Evolutionary conservation across 2,797 vertebrate species (phyloP), one percentile per base, ranked within the genome.

Genomic region (Lagothrix lagotricha): DNA sequence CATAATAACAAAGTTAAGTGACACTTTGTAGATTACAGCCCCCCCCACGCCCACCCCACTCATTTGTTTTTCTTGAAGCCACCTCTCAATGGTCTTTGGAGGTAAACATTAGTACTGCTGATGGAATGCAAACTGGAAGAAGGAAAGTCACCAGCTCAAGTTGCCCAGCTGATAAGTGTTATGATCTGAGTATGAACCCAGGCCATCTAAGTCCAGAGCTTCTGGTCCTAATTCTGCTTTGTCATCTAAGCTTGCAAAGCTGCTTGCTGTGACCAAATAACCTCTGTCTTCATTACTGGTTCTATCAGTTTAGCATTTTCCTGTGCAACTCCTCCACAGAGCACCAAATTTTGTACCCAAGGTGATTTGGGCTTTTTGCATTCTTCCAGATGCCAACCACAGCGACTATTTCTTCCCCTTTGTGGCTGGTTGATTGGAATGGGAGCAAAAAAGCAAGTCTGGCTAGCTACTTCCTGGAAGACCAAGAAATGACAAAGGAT

Each of bases 351-450:
- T 46, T 95, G 84, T n/a, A 75, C 72, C 39, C 70, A 52, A 75
- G 70, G 95, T 95, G 93, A 93, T 90, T 7, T 3, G 72, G 67
- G 64, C 26, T 80, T 94, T 90, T 57, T 61, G 33, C 10, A 7
- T 87, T 77, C 84, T 57, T 90, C 73, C 57, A 93, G 88, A 96
- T 95, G 64, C 95, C 93, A 64, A 26, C 52, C 48, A 70, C 70
- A 67, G 73, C 30, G n/a, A 82, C 1, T 39, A 79, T 58, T 77
- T 89, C 86, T 96, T 91, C 33, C 39, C n/a, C 46, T 70, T 19
- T 36, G 44, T 67, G 86, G n/a, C 80, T 57, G 72, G 94, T 52
- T 57, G 90, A 58, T 84, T 88, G 92, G 87, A 70, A 86, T 73
- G 33, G 77, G 94, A 87, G 52, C 14, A 26, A 92, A 96, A 94